Evolutionary conservation across 2,113 vertebrate genomes (phyloP), one percentile per base, ranked within the genome.

Genomic region (Anarhynchus alexandrinus): DNA sequence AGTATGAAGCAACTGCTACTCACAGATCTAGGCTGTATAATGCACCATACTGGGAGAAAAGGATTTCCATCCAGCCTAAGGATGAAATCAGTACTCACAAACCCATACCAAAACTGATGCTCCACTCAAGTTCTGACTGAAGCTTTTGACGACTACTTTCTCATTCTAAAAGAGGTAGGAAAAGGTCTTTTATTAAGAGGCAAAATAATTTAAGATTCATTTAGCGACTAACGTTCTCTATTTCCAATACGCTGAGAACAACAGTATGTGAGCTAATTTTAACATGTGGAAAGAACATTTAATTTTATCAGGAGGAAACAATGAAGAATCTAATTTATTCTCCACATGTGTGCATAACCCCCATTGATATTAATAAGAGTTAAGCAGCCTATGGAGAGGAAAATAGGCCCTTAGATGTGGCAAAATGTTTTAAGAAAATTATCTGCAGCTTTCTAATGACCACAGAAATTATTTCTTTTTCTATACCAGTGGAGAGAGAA

Each of bases 281-380:
- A 93, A 94, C 91, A 96, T 51, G 73, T 91, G 89, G 91, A 91
- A 94, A 88, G 91, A 97, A 92, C 52, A 86, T 94, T 88, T 97
- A 84, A 97, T 97, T 97, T 98, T 97, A 97, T 92, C 90, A 86
- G 82, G 96, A 93, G 94, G 81, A 96, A 97, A 93, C 82, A 91
- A 90, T 78, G 91, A 86, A 89, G 76, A 17, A 47, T 67, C 80
- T 91, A 88, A 88, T 96, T 96, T 94, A 77, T 94, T 88, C 93
- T 94, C 86, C 96, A 91, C 59, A 83, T 96, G 96, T 62, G 51
- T 95, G 84, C 86, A 76, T 93, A 94, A 96, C 62, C 66, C 79
- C 82, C 91, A 91, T 91, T 54, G 71, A 97, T 97, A 82, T 84
- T 96, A 91, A 88, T 98, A 95, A 90, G 97, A 94, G 71, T 92